Evolutionary conservation across 1,140 invertebrate species (phyloP), one percentile per base, ranked within the genome.

Genomic region (Drosophila micromelanica): DNA sequence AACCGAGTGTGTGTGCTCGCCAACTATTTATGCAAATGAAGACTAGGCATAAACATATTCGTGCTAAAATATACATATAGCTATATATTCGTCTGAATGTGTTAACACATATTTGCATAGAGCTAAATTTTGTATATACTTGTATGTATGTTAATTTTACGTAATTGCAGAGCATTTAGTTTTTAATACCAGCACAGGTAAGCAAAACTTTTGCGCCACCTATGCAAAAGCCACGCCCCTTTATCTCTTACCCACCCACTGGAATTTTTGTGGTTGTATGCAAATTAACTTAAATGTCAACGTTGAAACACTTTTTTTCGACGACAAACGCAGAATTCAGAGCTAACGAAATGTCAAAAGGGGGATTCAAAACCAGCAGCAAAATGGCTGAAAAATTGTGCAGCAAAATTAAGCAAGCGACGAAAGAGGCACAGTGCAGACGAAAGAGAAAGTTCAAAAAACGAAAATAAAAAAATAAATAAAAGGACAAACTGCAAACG

Each of bases 271-370:
- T 68, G 80, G 80, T 60, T 76, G 56, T 80, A 84, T 84, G 80
- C 80, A 84, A 84, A 84, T 84, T 84, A 85, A 84, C 80, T 84
- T 84, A 85, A 84, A 85, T 85, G 80, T 84, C 80, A 84, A 80
- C 72, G 72, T 46, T 76, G 80, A 67, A 62, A 48, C 75, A 84
- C 38, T 15, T 42, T 43, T 32, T 65, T 73, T 64, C 42, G 46
- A 68, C 67, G 76, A 79, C 72, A 85, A 73, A 80, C 62, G 80
- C 72, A 76, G 76, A 84, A 72, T 76, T 48, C 60, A 37, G 30
- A 63, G 37, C 59, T 48, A 71, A 62, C 67, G 46, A 64, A 63
- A 73, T 65, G 38, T 51, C 45, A 85, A 76, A 49, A 57, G 76
- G 38, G 54, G 15, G 48, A 45, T 63, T 35, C 61, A 54, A 67